These are phyloP conservation scores for Eulemur albifrons DNA, from an alignment of 2,797 vertebrate species.

Conservation along the genomic window DNA sequence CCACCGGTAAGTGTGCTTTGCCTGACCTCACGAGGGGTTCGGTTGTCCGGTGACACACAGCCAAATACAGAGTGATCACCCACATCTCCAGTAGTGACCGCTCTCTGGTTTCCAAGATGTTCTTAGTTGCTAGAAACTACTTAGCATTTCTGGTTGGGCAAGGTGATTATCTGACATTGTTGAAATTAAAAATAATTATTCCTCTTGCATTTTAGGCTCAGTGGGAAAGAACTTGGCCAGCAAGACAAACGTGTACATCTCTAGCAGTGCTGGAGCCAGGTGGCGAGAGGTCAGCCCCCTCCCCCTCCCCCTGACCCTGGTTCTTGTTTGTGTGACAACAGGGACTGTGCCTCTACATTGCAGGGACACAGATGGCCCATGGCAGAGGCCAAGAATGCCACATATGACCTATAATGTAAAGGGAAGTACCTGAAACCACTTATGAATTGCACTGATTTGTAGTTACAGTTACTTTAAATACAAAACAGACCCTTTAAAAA, in stretches of 20 bases:
- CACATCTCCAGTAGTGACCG: fast-evolving
- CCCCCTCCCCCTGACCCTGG: fast-evolving
- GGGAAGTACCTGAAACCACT: not conserved
- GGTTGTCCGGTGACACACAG: fast-evolving
- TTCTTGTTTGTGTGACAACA: not conserved
- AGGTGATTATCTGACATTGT: not conserved
- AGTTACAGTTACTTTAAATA: not conserved
- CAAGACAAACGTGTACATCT: conserved; percentile 97
- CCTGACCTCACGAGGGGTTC: not conserved
- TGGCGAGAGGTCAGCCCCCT: conserved; percentile 94
- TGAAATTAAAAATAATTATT: not conserved
- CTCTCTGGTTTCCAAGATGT: not conserved
- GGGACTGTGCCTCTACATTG: not conserved
- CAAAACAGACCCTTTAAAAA: not conserved
- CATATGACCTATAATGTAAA: not conserved
- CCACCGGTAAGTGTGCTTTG: conserved; percentile 88
- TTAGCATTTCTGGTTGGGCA: not conserved
- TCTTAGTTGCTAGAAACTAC: not conserved
- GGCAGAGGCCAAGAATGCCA: fast-evolving
- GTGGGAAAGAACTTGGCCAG: conserved; percentile 94
- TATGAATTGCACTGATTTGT: not conserved
- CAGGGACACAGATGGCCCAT: not conserved
- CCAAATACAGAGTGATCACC: fast-evolving
- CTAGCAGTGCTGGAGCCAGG: conserved; percentile 94
- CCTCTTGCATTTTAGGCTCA: conserved; percentile 86